Evolutionary conservation across 2,797 vertebrate species (phyloP), one percentile per base, ranked within the genome.

Genomic region (Psittacula derbiana): DNA sequence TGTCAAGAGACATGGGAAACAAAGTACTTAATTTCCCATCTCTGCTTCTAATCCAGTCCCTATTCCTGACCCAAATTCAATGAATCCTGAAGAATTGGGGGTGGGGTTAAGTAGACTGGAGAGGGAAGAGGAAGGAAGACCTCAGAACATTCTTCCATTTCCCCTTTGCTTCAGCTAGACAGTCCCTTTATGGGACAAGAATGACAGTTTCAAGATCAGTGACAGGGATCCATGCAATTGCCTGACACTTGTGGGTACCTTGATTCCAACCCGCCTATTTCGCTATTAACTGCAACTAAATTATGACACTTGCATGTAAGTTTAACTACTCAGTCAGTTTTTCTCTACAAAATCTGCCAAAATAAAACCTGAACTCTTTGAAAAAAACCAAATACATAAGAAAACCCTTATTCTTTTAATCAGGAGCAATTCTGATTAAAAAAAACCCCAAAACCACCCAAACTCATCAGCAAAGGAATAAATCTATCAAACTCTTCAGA

Each of bases 51-150:
- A 18, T 36, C 11, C 13, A 57, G 4, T 27, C 6, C 2, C 6
- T 61, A 5, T 13, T 38, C 19, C 36, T 57, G 16, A 64, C 43
- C 24, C 20, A 74, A 31, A 16, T 30, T 55, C 10, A 69, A 23
- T 27, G 38, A 65, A 65, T 16, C n/a, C 49, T 57, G 41, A 85
- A 60, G 46, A 66, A 66, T 1, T 24, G 1, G 11, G 5, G 8
- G 23, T 25, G 23, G 2, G 10, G 4, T 15, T 7, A 11, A 15
- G 7, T 19, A 12, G 13, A 40, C 23, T 1, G 6, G 4, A 27
- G 25, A 40, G 33, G 11, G 12, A 4, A 58, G 44, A 14, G 16
- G 5, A 50, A 44, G n/a, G 53, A 20, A 57, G 41, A 67, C 28
- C 8, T 46, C 31, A 47, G 10, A 49, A 65, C 15, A 24, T 67